Conservation (phyloP, 1,140 invertebrate species). For the Steinernema feltiae region DNA sequence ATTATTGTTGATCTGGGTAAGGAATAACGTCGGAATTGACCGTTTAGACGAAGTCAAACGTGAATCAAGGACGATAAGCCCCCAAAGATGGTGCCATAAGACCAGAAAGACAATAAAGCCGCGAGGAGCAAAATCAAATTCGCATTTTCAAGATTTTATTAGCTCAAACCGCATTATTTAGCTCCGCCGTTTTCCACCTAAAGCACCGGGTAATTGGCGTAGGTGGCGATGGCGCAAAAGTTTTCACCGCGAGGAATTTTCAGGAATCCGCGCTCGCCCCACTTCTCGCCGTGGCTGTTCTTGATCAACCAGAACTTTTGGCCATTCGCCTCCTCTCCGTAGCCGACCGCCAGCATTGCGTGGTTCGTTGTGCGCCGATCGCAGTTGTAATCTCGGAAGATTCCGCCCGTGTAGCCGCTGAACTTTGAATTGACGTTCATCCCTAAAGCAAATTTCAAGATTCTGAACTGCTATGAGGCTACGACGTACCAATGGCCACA, state of each 20-base stretch:
- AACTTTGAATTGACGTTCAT: not conserved
- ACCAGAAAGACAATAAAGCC: too few species aligned
- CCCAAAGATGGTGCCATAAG: too few species aligned
- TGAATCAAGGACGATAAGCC: too few species aligned
- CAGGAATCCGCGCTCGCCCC: not conserved
- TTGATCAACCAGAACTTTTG: not conserved
- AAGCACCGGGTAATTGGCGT: not conserved
- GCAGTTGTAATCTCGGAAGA: not conserved
- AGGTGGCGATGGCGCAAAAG: not conserved
- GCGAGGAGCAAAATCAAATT: too few species aligned
- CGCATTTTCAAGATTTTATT: too few species aligned
- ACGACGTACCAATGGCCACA: too few species aligned
- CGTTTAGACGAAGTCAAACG: too few species aligned
- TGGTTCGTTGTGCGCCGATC: not conserved
- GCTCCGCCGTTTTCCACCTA: too few species aligned
- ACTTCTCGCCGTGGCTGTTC: not conserved
- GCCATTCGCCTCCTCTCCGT: not conserved
- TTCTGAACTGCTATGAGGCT: not conserved
- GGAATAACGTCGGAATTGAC: too few species aligned
- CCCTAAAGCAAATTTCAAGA: not conserved
- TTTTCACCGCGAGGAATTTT: not conserved
- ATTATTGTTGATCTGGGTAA: too few species aligned
- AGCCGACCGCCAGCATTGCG: not conserved
- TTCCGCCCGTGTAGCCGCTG: too few species aligned
- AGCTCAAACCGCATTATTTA: too few species aligned